These are phyloP conservation scores for Sebastolobus alascanus DNA, from an alignment of 2,797 vertebrate species.

Conservation along the genomic window DNA sequence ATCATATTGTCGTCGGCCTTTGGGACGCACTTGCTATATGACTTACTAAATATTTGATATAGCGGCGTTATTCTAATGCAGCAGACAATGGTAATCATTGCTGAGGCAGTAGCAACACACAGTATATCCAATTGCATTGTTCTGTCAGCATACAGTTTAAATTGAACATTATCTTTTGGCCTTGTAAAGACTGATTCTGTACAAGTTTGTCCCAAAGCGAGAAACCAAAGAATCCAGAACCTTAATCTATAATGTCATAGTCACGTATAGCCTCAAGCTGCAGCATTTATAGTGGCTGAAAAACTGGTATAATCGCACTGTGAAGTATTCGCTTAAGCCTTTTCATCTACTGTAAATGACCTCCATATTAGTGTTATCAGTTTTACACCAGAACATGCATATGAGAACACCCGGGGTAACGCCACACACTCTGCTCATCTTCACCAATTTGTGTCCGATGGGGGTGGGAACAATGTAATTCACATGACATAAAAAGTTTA, in stretches of 20 bases:
- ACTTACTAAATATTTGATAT: constrained; percentile 54
- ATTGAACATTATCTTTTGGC: constrained; percentile 48
- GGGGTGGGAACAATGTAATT: constrained; percentile 26
- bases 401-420: constrained; percentile 35
- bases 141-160: constrained; percentile 30
- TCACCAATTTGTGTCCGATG: constrained; percentile 6
- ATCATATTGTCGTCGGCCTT: constrained; percentile 53
- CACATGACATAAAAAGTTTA: constrained; percentile 34
- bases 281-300: constrained; percentile 55
- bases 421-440: constrained; percentile 28
- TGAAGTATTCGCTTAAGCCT: constrained; percentile 48
- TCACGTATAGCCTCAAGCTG: constrained; percentile 56
- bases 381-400: constrained; percentile 45
- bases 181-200: constrained; percentile 50
- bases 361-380: constrained; percentile 61
- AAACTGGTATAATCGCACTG: constrained; percentile 51
- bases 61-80: constrained; percentile 20
- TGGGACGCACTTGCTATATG: constrained; percentile 54
- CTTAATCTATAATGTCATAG: constrained; percentile 64
- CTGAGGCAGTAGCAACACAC: constrained; percentile 3
- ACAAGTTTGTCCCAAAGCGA: constrained; percentile 49
- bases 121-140: constrained; percentile 17
- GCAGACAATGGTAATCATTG: constrained; percentile 38
- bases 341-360: constrained; percentile 65
- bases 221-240: constrained; percentile 46